phyloP scores from a whole-genome alignment of 2,888 invertebrate genomes.

The Drosophila recens region DNA sequence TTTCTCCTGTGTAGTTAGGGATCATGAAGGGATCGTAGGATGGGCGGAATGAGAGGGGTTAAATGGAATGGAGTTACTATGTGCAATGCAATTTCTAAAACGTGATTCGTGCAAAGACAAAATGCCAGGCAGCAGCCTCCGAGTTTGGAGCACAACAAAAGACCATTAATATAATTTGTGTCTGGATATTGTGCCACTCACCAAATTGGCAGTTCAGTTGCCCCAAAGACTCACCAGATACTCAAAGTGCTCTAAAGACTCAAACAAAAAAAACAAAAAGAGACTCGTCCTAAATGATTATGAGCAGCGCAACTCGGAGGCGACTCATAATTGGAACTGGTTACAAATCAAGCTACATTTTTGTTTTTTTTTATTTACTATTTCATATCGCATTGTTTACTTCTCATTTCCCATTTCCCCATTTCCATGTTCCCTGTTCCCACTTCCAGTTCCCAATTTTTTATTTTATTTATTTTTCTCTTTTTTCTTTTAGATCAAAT shows the following conservation, averaged over 20 bases:
- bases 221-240: slow-evolving; percentile 27
- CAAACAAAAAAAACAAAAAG: neutral
- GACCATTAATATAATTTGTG: slow-evolving; percentile 81
- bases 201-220: slow-evolving; percentile 43
- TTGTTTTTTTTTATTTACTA: neutral
- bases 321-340: slow-evolving; percentile 8
- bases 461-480: neutral
- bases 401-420: slow-evolving; percentile 4
- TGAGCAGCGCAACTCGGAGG: slow-evolving; percentile 53
- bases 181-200: slow-evolving; percentile 72
- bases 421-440: slow-evolving; percentile 18
- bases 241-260: slow-evolving; percentile 1
- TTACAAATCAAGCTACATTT: slow-evolving; percentile 17
- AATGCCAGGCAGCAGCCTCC: slow-evolving; percentile 49
- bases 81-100: slow-evolving; percentile 81
- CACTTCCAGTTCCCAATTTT: slow-evolving; percentile 18
- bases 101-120: slow-evolving; percentile 81
- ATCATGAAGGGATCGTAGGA: slow-evolving; percentile 41
- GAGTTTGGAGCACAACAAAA: slow-evolving; percentile 51
- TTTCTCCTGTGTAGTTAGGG: slow-evolving; percentile 31
- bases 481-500: slow-evolving; percentile 67
- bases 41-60: neutral
- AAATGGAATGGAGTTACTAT: slow-evolving; percentile 33
- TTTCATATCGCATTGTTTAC: slow-evolving; percentile 43
- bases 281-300: slow-evolving; percentile 56